Percentiles rank a stretch among this genome's conserved stretches.
Evolutionary conservation across 2,113 vertebrate species (phyloP).

Genomic region (Corythoichthys haematopterus): DNA sequence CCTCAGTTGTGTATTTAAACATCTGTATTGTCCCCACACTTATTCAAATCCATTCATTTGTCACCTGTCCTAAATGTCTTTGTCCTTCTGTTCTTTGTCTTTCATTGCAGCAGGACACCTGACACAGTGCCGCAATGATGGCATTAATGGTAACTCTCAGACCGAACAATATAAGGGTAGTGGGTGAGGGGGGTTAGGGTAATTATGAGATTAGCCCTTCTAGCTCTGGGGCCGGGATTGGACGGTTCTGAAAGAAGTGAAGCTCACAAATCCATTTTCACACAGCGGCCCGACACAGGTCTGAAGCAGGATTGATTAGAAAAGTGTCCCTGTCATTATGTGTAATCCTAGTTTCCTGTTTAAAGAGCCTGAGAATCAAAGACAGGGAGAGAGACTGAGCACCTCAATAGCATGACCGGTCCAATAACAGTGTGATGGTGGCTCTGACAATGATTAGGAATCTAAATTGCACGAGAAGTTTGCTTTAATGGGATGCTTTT

Average conservation of each 20-base stretch:
- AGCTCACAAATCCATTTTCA: conserved; percentile 76
- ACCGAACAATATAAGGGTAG: conserved; percentile 74
- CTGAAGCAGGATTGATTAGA: conserved; percentile 63
- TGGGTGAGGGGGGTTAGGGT: conserved; percentile 65
- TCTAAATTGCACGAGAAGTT: conserved; percentile 45
- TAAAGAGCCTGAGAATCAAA: conserved; percentile 67
- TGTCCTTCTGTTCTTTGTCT: conserved; percentile 38
- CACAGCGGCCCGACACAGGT: conserved; percentile 66
- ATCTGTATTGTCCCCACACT: conserved; percentile 34
- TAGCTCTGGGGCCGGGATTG: conserved; percentile 74
- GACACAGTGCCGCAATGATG: conserved; percentile 73
- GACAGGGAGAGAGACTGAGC: conserved; percentile 49
- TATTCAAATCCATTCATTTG: conserved; percentile 9
- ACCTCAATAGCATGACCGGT: conserved; percentile 56
- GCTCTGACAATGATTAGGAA: conserved; percentile 57
- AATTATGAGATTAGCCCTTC: conserved; percentile 85
- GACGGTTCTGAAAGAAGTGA: conserved; percentile 76
- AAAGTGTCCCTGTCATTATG: conserved; percentile 68
- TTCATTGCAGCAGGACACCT: conserved; percentile 66
- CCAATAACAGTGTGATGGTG: conserved; percentile 56
- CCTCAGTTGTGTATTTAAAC: background rate
- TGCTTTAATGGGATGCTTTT: conserved; percentile 44
- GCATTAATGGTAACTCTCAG: conserved; percentile 80
- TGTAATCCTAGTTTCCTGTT: conserved; percentile 74
- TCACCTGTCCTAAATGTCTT: conserved; percentile 35